Evolutionary conservation across 1,140 invertebrate species (phyloP).

Genomic region (Sinonovacula constricta): DNA sequence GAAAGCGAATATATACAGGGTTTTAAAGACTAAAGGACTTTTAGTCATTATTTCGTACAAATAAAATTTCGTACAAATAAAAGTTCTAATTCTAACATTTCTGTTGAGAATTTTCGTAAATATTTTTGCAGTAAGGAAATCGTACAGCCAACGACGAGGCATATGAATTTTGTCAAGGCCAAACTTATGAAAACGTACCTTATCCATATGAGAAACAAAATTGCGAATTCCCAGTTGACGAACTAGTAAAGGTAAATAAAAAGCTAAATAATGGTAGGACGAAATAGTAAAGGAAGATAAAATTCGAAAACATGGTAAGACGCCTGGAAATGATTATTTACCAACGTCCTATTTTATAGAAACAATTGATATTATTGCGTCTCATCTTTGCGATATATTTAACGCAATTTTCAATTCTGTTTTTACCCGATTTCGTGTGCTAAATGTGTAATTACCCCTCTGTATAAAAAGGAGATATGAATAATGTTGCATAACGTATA

Average conservation of each 20-base stretch:
- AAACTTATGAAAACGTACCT: too few relatives aligned
- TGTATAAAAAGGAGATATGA: slow-evolving; percentile 42
- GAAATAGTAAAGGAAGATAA: too few relatives aligned
- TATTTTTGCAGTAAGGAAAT: not conserved
- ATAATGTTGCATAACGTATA: slow-evolving; percentile 24
- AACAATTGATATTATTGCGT: not conserved
- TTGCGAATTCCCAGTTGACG: not conserved
- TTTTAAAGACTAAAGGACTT: not conserved
- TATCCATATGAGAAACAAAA: not conserved
- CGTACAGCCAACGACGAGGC: not conserved
- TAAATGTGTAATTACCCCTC: slow-evolving; percentile 39
- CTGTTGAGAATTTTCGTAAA: not conserved
- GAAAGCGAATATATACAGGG: not conserved
- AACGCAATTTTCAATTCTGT: slow-evolving; percentile 40
- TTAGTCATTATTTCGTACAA: too few relatives aligned
- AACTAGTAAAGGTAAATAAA: not conserved
- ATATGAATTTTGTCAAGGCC: too few relatives aligned
- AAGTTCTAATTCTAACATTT: not conserved
- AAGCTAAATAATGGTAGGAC: too few relatives aligned
- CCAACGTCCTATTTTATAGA: not conserved
- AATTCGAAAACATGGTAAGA: too few relatives aligned
- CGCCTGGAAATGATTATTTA: too few relatives aligned
- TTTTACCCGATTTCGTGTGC: slow-evolving; percentile 37
- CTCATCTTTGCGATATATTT: slow-evolving; percentile 38
- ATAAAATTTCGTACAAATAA: too few relatives aligned